Evolutionary conservation across 2,888 invertebrate genomes (phyloP), one percentile per base, ranked within the genome.

Genomic region (Panorpa germanica): DNA sequence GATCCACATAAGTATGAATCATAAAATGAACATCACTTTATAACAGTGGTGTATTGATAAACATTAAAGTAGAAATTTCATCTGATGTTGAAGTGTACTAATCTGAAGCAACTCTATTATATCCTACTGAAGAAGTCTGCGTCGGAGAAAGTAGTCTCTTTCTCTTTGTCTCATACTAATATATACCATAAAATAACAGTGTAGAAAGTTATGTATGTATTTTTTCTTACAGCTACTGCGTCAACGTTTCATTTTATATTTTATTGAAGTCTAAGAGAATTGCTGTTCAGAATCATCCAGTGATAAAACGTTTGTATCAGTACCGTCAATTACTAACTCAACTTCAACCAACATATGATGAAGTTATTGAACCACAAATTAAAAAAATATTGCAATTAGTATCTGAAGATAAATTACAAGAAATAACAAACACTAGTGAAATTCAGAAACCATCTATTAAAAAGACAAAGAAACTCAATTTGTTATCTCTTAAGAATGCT

Each of bases 191-290:
- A 21, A 25, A 25, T 26, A 33, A 14, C n/a, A 21, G 19, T 13
- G 18, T 17, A 16, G 5, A 5, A 24, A 33, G 31, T 28, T 9
- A 4, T 36, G 16, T 23, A 25, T 30, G 34, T 32, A 26, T 35
- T 31, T 31, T 59, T n/a, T n/a, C n/a, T n/a, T 63, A 64, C 46
- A 86, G 85, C 47, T 91, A 91, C 48, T 78, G 78, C 41, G 70
- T 73, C 13, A 90, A 91, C 49, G 72, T 91, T 21, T 65, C 70
- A 28, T 86, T 82, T 54, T 91, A 90, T 52, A 51, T 93, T 40
- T 61, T 82, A 40, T 53, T 93, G 10, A 88, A 88, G 59, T 66
- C 78, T 31, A 73, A 74, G 45, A 70, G 70, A 42, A 55, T 64
- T 13, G 63, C 67, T 31, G 62, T 82, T 13, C 68, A 72, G 43